Evolutionary conservation across 30 jellyfish, hydroid and myxozoan genomes (phyloP), one percentile per base, ranked within the genome.

Genomic region (Rhopilema esculentum): DNA sequence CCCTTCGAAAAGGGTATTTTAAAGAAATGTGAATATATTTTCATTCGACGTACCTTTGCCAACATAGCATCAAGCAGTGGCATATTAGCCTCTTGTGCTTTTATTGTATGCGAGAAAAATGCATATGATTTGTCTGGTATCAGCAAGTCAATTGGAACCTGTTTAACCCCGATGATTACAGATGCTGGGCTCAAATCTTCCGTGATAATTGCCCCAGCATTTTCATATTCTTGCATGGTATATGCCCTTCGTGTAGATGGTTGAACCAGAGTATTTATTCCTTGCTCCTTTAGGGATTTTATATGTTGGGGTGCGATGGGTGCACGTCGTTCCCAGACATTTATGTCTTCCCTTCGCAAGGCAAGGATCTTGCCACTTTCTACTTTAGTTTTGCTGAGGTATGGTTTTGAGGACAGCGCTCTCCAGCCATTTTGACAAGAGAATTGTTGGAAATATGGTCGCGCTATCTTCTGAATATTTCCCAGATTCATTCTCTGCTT

Each of bases 231-330:
- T 16, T 68, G 93, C 98, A 94, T 94, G 8, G 98, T 94, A 84
- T 94, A 94, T 15, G 98, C 98, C 28, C 98, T 76, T 20, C 98
- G 91, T 0, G 98, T 94, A 1, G 98, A 94, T 15, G 98, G 98
- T 84, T 94, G 98, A 6, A 94, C 98, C 50, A 94, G 88, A 9
- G 94, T 95, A 9, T 91, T 78, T 49, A 94, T 89, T 0, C 97
- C 95, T 69, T 88, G 77, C 25, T 88, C 93, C 28, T 70, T 69
- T 19, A 93, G 77, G 1, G 82, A 95, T 57, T 82, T 82, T 52
- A 88, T 85, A 77, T 93, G 98, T 26, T 85, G 95, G 1, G 98
- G 98, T 16, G 98, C 93, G 19, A 93, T 88, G 0, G 98, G 98
- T 1, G 98, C 97, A 1, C 98, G 81, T 75, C 98, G 40, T 77